Percentiles rank a stretch among this genome's conserved stretches.
phyloP scores from a whole-genome alignment of 2,113 vertebrate genomes.

The Phaetusa simplex region DNA sequence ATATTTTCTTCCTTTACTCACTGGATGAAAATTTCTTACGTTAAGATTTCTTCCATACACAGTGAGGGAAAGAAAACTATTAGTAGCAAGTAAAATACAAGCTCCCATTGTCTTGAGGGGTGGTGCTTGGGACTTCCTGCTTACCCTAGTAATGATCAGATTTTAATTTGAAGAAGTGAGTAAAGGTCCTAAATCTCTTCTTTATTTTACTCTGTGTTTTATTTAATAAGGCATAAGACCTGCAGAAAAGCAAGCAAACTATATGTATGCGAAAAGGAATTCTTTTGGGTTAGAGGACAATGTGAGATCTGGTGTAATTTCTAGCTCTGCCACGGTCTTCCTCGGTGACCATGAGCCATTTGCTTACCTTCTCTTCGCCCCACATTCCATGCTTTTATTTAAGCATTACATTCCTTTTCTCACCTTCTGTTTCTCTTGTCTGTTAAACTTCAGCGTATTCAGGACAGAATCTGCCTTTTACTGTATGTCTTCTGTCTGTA shows the following conservation, averaged over 20 bases:
- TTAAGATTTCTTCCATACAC: background rate
- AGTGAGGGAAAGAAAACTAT: background rate
- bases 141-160: background rate
- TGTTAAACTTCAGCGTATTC: background rate
- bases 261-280: background rate
- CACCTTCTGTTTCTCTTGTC: background rate
- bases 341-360: background rate
- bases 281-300: background rate
- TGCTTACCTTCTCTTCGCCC: background rate
- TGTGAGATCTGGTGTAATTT: background rate
- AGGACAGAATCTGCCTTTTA: background rate
- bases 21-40: background rate
- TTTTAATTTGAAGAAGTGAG: background rate
- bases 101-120: background rate
- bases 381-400: background rate
- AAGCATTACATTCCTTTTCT: background rate
- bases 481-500: background rate
- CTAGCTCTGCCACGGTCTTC: background rate
- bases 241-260: background rate
- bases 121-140: background rate
- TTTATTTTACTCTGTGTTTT: background rate
- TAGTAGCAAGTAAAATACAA: background rate
- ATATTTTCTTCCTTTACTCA: background rate
- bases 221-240: background rate
- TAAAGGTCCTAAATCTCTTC: background rate